Percentiles rank a stretch among this genome's conserved stretches.
Evolutionary conservation across 2,797 vertebrate species (phyloP).

Genomic region (Heteromormyrus szaboi): DNA sequence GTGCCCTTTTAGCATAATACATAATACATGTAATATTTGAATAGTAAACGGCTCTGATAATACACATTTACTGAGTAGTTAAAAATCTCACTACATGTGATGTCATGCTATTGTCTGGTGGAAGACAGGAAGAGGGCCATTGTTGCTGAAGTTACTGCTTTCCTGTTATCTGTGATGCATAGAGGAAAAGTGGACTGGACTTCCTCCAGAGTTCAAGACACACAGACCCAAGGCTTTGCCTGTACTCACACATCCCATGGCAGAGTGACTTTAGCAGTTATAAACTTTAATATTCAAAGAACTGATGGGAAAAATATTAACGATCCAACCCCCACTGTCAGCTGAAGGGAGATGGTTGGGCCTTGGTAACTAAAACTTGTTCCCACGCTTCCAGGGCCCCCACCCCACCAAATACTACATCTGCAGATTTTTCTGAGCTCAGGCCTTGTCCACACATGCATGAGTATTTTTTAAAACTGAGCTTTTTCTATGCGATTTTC

Average conservation of each 20-base stretch:
- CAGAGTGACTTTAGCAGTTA: neutral
- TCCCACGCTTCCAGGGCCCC: neutral
- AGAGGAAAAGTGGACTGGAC: neutral
- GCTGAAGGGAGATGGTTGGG: neutral
- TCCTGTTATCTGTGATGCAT: neutral
- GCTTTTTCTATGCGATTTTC: neutral
- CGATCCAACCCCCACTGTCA: neutral
- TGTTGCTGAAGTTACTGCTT: neutral
- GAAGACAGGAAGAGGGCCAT: neutral
- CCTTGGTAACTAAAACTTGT: neutral
- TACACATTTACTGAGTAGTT: neutral
- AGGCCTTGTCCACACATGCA: neutral
- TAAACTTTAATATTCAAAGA: neutral
- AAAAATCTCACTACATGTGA: neutral
- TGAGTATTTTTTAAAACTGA: neutral
- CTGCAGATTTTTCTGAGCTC: neutral
- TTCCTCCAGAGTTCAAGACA: neutral
- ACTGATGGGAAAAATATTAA: neutral
- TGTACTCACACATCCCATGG: neutral
- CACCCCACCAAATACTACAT: neutral
- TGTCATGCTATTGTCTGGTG: neutral
- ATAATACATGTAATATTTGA: neutral
- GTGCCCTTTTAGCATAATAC: neutral
- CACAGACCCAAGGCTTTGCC: neutral
- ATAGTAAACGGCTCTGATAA: neutral